These are phyloP conservation scores for Sminthurinus aureus DNA, from an alignment of 2,888 invertebrate species.

Conservation along the genomic window DNA sequence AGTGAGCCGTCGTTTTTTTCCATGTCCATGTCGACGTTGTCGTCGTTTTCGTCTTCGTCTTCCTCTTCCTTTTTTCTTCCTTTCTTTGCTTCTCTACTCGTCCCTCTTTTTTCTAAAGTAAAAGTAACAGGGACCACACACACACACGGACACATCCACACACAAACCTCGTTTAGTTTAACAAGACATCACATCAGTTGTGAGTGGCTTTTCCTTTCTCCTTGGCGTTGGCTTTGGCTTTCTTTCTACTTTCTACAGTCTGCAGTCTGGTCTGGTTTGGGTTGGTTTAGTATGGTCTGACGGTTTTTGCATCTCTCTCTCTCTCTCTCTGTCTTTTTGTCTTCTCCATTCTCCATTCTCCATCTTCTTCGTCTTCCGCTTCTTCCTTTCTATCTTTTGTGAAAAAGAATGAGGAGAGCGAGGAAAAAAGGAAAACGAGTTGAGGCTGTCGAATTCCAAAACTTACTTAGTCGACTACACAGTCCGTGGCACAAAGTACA, in stretches of 20 bases:
- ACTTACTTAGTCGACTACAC: not conserved
- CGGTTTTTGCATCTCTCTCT: too few relatives aligned
- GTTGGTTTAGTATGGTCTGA: too few relatives aligned
- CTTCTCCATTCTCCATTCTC: too few relatives aligned
- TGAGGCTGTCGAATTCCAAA: constrained; percentile 1
- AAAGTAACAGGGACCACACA: too few relatives aligned
- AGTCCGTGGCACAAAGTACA: not conserved
- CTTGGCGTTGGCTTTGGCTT: too few relatives aligned
- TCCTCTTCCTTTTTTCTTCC: too few relatives aligned
- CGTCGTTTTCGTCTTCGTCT: too few relatives aligned
- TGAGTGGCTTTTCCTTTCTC: constrained; percentile 11
- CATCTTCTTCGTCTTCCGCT: not conserved
- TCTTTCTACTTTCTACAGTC: too few relatives aligned
- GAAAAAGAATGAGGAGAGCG: not conserved
- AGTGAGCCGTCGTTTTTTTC: not conserved
- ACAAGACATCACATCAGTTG: constrained; percentile 7
- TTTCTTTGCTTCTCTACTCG: too few relatives aligned
- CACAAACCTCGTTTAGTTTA: not conserved
- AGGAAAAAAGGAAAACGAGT: not conserved
- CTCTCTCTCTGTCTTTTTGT: too few relatives aligned
- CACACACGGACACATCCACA: not conserved
- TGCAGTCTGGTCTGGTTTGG: too few relatives aligned
- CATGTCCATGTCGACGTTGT: not conserved
- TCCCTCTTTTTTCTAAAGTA: too few relatives aligned
- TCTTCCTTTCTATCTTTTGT: not conserved